Base-by-base conservation (phyloP, 2,888 invertebrate species). In the Laothoe populi region DNA sequence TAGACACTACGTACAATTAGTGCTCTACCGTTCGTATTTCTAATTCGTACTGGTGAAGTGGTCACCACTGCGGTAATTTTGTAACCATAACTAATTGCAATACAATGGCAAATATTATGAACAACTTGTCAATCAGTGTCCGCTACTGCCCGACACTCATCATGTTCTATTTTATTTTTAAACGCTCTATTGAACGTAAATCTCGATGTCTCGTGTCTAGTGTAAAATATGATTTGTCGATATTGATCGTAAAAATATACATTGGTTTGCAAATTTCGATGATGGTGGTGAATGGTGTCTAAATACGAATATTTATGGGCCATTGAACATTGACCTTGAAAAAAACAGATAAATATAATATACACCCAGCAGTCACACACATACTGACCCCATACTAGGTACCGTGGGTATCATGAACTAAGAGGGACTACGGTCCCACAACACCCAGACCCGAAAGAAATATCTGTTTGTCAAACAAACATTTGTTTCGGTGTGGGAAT, bases 21-120 rank as follows among this genome's bases (percentile, higher is more conserved):
- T 23, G 13, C 35, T 35, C 11, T 53, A 35, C 35, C 19, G 53
- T 35, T 53, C 31, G 49, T 49, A 16, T 10, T 35, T 31, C 31
- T 11, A 16, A 35, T 16, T 31, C 8, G 11, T 35, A 53, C 35
- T 53, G 48, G 21, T 21, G 35, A 13, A 40, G 38, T 58, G 23
- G 57, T 42, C 13, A 58, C 23, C 60, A 42, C 48, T 21, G 42
- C 63, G 59, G 57, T 66, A 21, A 58, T 67, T 64, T 60, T 67
- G 63, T 63, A 69, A 64, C 64, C 60, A 64, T 64, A 10, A 58
- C 65, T 70, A 68, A 70, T 70, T 71, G 44, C 57, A 49, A 42
- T 24, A 70, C 68, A 65, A 64, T 64, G 66, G 59, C 62, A 63
- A 66, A 61, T 62, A 62, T 61, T 64, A 49, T n/a, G 26, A 49